phyloP scores from a whole-genome alignment of 2,113 vertebrate species.

The Patagioenas fasciata region DNA sequence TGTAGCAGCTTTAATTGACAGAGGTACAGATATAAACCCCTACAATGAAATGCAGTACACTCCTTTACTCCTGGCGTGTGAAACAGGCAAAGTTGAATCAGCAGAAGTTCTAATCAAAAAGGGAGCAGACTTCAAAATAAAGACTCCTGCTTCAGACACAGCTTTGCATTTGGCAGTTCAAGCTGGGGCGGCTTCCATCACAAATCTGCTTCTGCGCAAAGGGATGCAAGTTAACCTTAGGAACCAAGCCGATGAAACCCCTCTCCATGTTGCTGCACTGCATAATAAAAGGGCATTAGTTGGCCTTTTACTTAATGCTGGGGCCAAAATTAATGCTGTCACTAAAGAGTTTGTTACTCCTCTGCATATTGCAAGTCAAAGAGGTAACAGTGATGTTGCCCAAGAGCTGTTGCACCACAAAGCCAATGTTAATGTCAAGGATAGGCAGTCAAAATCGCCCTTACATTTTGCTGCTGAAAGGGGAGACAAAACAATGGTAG shows the following conservation, averaged over 20 bases:
- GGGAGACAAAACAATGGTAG: constrained; percentile 52
- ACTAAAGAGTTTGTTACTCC: constrained; percentile 69
- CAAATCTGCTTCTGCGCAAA: constrained; percentile 59
- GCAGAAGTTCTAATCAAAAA: constrained; percentile 67
- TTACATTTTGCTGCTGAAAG: constrained; percentile 74
- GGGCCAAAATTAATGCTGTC: constrained; percentile 72
- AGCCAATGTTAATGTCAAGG: constrained; percentile 68
- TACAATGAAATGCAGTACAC: constrained; percentile 73
- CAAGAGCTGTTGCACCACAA: constrained; percentile 68
- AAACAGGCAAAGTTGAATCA: constrained; percentile 72
- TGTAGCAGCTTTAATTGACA: constrained; percentile 71
- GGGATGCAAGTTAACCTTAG: constrained; percentile 69
- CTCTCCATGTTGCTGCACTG: constrained; percentile 72
- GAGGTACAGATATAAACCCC: constrained; percentile 69
- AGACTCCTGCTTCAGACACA: constrained; percentile 70
- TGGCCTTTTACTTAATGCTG: constrained; percentile 59
- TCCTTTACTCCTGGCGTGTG: constrained; percentile 77
- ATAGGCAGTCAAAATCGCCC: constrained; percentile 73
- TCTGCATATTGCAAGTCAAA: constrained; percentile 72
- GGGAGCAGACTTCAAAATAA: constrained; percentile 62
- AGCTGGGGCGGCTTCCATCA: constrained; percentile 64
- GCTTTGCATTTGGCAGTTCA: constrained; percentile 77
- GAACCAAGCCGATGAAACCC: constrained; percentile 69
- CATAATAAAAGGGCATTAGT: constrained; percentile 52
- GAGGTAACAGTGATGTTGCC: constrained; percentile 61